Base-by-base conservation (phyloP, 1,140 invertebrate genomes). In the Solenopsis invicta region DNA sequence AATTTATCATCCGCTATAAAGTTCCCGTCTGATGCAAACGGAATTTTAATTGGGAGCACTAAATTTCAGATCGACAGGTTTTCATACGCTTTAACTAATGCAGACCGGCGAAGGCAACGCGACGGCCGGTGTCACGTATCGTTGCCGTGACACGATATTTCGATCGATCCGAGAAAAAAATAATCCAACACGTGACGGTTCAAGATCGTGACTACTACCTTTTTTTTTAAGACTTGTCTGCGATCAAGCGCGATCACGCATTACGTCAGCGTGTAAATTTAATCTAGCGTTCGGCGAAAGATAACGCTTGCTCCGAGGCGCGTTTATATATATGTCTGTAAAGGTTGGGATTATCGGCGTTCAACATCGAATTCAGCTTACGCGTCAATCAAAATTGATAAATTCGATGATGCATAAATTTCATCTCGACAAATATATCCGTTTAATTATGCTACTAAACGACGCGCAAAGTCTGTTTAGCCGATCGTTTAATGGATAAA, bases 241-340 rank as follows among this genome's bases (percentile, higher is more conserved):
- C 45, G 59, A 88, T 78, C 72, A 37, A 45, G 37, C 56, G 37
- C 54, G 69, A 87, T 54, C 66, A 10, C 21, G 52, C 21, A 54
- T 91, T 91, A 85, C 88, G 90, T 91, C 90, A 91, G 75, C 77
- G 54, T 85, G 72, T 69, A 90, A 91, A 91, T 89, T 90, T 91
- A 90, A 91, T 90, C 87, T 78, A 45, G 45, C 71, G 67, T 90
- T 91, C 76, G 81, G 56, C 81, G 72, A 67, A 75, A 80, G 75
- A 85, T 75, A 75, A 82, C 29, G 29, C 54, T 72, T 64, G 76
- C 50, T 50, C 18, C 18, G 41, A 21, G 29, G 13, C 10, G 76
- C 59, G 45, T 72, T 67, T 66, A 29, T 29, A 29, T 29, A 29
- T 2, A 29, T n/a, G n/a, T n/a, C n/a, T n/a, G n/a, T 29, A 87